phyloP scores from a whole-genome alignment of 2,888 invertebrate species.

The Mantis religiosa region DNA sequence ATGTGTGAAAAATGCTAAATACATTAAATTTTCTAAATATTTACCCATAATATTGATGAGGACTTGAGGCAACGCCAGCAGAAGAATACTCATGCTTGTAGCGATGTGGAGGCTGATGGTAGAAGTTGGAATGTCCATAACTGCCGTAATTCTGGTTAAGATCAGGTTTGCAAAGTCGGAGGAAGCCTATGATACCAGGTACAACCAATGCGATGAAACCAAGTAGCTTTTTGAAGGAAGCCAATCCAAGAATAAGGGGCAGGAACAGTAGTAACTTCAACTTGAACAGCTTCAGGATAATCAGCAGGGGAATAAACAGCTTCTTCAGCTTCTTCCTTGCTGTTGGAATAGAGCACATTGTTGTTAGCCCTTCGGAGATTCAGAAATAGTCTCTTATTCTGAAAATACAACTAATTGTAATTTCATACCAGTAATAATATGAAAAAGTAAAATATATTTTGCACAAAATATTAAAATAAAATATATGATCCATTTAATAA shows the following conservation, averaged over 20 bases:
- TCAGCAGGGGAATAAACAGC: conserved; percentile 74
- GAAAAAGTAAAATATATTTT: too few species aligned
- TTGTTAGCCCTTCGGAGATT: too few species aligned
- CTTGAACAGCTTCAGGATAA: conserved; percentile 80
- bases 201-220: conserved; percentile 75
- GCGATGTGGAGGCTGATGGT: conserved; percentile 59
- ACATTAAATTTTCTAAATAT: background rate
- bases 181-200: conserved; percentile 79
- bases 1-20: too few species aligned
- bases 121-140: conserved; percentile 43
- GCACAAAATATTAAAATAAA: too few species aligned
- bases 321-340: conserved; percentile 78
- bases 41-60: background rate
- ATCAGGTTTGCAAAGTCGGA: conserved; percentile 76
- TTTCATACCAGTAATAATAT: too few species aligned
- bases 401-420: too few species aligned
- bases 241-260: conserved; percentile 77
- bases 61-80: conserved; percentile 37
- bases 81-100: conserved; percentile 51
- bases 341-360: conserved; percentile 39
- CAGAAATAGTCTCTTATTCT: too few species aligned
- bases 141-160: conserved; percentile 53
- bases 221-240: conserved; percentile 79
- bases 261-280: conserved; percentile 75
- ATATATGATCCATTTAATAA: too few species aligned